Evolutionary conservation across 2,113 vertebrate genomes (phyloP), one percentile per base, ranked within the genome.

Genomic region (Leptobrachium ailaonicum): DNA sequence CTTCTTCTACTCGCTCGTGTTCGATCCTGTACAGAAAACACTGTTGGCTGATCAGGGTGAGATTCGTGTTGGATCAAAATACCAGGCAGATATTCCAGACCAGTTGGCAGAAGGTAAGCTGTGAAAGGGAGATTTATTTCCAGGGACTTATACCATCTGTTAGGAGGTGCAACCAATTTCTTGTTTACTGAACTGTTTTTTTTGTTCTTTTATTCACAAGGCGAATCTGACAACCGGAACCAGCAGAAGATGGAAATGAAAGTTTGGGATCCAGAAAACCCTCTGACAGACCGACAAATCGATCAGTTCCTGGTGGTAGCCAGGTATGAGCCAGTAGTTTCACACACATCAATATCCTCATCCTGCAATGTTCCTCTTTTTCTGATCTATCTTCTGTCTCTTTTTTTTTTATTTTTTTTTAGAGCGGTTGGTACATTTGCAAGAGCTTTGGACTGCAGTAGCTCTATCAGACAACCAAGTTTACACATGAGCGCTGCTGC

Each of bases 271-370:
- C 95, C 96, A 1, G 92, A 94, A 87, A 97, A 96, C 87, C 96
- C 95, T 77, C 92, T 98, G 47, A 96, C 95, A 20, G 96, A 98
- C 87, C 92, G 95, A 47, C 96, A 98, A 88, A 98, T 98, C 0
- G 96, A 98, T 87, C 96, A 98, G 88, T 98, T 98, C 83, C 92
- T 98, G 42, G 96, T 98, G 75, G 96, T 98, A 84, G 96, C 96
- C 14, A 93, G 96, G 96, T 98, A 90, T 92, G 84, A 54, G 20
- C 20, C 20, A 32, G 20, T 32, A 32, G 20, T 32, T 32, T 32
- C 20, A 32, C 20, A 32, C 20, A 32, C 20, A 32, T 32, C 20
- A 1, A 32, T 32, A 32, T 32, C 20, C 20, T 32, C 20, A 32
- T 32, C 20, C 20, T 50, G 8, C 8, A 50, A 50, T 50, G 8